phyloP scores from a whole-genome alignment of 2,113 vertebrate species.

The Thunnus maccoyii region DNA sequence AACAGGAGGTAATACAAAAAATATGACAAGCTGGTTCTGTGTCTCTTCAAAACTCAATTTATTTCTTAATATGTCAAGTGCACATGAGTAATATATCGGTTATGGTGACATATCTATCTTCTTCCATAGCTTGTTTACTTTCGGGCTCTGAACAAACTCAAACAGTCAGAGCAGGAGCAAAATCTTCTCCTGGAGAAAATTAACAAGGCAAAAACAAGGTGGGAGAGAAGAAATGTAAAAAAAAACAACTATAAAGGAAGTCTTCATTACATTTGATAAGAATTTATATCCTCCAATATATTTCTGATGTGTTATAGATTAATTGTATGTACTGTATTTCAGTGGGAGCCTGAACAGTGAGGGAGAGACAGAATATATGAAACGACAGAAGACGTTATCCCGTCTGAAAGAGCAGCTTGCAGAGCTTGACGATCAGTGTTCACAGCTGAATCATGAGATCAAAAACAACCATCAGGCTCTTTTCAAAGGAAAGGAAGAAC shows the following conservation, averaged over 20 bases:
- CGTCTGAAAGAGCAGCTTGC: conserved; percentile 45
- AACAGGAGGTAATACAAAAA: conserved; percentile 60
- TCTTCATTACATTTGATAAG: too few relatives aligned
- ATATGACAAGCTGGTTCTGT: neutral
- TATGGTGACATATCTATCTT: neutral
- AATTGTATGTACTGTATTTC: neutral
- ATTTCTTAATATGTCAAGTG: neutral
- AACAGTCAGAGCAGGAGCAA: conserved; percentile 61
- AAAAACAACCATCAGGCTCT: conserved; percentile 60
- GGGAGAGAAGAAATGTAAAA: neutral
- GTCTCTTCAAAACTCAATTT: neutral
- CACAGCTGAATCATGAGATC: conserved; percentile 57
- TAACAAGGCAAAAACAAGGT: conserved; percentile 60
- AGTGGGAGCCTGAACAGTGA: conserved; percentile 37
- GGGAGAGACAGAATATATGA: neutral
- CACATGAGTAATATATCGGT: neutral
- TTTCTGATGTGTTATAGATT: too few relatives aligned
- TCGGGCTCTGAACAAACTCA: conserved; percentile 63
- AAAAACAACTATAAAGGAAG: too few relatives aligned
- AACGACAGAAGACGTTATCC: conserved; percentile 30
- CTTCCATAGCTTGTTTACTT: conserved; percentile 56
- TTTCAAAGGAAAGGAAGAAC: conserved; percentile 60
- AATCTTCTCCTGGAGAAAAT: conserved; percentile 62
- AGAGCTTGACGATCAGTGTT: conserved; percentile 5
- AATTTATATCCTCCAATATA: too few relatives aligned